Conservation (phyloP, 2,797 vertebrate species). For the Acanthiza pusilla region DNA sequence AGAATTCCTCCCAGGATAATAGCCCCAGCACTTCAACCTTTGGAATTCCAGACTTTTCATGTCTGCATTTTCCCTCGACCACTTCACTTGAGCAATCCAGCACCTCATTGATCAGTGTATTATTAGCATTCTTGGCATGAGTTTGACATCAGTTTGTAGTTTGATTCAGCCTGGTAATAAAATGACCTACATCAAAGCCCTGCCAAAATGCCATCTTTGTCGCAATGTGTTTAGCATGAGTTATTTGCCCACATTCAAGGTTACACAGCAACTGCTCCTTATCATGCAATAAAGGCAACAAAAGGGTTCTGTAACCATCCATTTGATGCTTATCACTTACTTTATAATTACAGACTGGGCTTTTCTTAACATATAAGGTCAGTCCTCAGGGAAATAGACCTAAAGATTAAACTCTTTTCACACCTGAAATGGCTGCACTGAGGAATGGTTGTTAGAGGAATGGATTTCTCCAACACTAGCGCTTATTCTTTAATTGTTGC, state of each 20-base stretch:
- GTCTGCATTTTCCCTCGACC: conserved; percentile 21
- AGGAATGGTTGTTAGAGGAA: not conserved
- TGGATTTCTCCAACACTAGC: not conserved
- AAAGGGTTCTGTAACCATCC: conserved; percentile 3
- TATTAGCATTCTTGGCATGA: conserved; percentile 72
- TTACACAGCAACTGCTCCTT: conserved; percentile 22
- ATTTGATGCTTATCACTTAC: conserved; percentile 3
- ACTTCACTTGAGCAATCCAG: conserved; percentile 35
- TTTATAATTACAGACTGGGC: conserved; percentile 6
- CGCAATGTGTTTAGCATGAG: conserved; percentile 49
- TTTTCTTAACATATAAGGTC: not conserved
- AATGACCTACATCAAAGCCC: conserved; percentile 70
- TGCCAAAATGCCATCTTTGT: conserved; percentile 66
- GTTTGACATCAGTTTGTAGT: conserved; percentile 56
- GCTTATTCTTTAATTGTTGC: not conserved
- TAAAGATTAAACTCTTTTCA: not conserved
- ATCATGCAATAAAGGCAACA: conserved; percentile 16
- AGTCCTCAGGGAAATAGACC: not conserved
- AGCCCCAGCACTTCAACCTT: not conserved
- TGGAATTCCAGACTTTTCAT: conserved; percentile 21
- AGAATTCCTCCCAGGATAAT: not conserved
- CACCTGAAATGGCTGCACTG: not conserved
- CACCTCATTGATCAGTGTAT: conserved; percentile 59
- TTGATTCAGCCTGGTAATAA: conserved; percentile 70
- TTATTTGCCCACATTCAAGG: conserved; percentile 59